These are phyloP conservation scores for Bucco capensis DNA, from an alignment of 2,113 vertebrate species.

Conservation along the genomic window DNA sequence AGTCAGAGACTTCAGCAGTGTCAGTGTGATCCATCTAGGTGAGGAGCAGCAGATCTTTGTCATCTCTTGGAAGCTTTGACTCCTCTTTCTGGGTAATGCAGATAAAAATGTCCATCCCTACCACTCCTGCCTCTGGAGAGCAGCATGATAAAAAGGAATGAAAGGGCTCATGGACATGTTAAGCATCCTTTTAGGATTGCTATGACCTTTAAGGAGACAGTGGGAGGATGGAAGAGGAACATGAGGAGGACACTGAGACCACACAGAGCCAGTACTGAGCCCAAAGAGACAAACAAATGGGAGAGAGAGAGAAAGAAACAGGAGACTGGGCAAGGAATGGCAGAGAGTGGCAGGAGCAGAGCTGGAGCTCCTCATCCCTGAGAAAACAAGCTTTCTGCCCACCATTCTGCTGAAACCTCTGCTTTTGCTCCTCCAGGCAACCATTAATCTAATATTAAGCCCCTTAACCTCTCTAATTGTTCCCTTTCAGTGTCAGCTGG, in stretches of 20 bases:
- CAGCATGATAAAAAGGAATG: not conserved
- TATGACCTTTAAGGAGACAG: not conserved
- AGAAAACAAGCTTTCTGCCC: not conserved
- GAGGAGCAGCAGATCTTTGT: not conserved
- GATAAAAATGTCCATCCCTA: not conserved
- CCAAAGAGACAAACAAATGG: not conserved
- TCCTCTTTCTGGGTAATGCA: not conserved
- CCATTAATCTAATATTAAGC: conserved; percentile 68
- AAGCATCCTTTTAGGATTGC: not conserved
- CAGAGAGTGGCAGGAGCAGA: not conserved
- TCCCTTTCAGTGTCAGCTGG: conserved; percentile 60
- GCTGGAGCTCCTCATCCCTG: not conserved
- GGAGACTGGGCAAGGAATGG: not conserved
- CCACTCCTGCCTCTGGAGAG: not conserved
- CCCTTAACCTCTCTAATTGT: conserved; percentile 70
- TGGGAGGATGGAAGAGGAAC: not conserved
- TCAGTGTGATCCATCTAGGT: not conserved
- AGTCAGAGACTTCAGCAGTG: not conserved
- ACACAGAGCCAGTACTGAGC: not conserved
- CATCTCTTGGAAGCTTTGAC: not conserved
- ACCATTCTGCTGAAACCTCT: conserved; percentile 58
- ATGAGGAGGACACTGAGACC: not conserved
- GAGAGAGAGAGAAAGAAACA: not conserved
- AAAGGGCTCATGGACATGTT: not conserved
- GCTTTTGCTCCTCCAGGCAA: conserved; percentile 61